Conservation (phyloP, 2,888 invertebrate species). For the Suillia variegata region DNA sequence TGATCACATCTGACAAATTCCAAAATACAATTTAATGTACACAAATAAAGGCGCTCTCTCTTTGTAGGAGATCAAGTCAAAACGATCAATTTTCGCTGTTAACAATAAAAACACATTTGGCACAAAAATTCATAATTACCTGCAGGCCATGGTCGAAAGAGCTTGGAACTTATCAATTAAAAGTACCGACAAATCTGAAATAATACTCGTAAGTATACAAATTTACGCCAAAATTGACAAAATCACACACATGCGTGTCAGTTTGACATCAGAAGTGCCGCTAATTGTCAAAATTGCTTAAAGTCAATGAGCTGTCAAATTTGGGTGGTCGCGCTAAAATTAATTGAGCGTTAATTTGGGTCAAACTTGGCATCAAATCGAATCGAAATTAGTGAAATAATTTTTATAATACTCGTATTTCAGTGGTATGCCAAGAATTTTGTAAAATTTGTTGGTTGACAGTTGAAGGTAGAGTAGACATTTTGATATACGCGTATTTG, state of each 20-base stretch:
- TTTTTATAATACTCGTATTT: no score
- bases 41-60: no score
- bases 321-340: background rate
- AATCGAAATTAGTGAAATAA: no score
- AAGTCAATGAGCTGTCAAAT: slow-evolving; percentile 6
- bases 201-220: slow-evolving; percentile 28
- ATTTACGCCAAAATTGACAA: slow-evolving; percentile 51
- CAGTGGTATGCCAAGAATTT: no score
- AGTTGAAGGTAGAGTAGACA: no score
- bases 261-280: slow-evolving; percentile 46
- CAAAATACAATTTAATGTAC: no score
- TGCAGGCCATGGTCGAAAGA: background rate
- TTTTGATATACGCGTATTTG: no score
- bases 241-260: slow-evolving; percentile 31
- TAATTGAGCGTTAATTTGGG: slow-evolving; percentile 9
- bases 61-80: slow-evolving; percentile 40
- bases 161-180: background rate
- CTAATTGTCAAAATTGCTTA: slow-evolving; percentile 53
- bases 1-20: no score
- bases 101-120: slow-evolving; percentile 44
- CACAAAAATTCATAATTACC: slow-evolving; percentile 17
- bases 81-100: slow-evolving; percentile 35
- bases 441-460: no score
- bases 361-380: no score
- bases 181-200: no score